Evolutionary conservation across 2,888 invertebrate genomes (phyloP).

Genomic region (Phania funesta): DNA sequence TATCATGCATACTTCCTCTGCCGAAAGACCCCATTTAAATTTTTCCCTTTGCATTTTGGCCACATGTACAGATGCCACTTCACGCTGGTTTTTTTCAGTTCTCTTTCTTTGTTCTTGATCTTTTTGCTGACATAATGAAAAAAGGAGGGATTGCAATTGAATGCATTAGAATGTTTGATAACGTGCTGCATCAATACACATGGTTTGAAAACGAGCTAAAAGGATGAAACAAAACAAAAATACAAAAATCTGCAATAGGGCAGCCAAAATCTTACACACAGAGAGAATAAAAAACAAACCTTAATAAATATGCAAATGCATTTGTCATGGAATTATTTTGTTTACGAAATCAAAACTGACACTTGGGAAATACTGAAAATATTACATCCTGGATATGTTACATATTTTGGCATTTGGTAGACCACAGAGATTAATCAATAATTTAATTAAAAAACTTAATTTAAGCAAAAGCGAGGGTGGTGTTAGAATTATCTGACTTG

Average conservation of each 20-base stretch:
- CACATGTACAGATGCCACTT: slow-evolving; percentile 10
- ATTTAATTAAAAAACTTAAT: too few species aligned
- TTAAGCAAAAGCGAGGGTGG: too few species aligned
- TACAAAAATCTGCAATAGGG: slow-evolving; percentile 22
- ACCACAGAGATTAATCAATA: too few species aligned
- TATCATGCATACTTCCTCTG: not conserved
- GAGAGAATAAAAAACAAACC: not conserved
- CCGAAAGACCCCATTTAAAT: not conserved
- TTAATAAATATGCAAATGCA: slow-evolving; percentile 5
- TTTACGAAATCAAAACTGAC: slow-evolving; percentile 14
- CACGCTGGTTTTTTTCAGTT: not conserved
- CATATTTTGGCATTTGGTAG: not conserved
- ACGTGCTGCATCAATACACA: slow-evolving; percentile 28
- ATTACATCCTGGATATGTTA: not conserved
- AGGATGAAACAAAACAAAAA: not conserved
- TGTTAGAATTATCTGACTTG: too few species aligned
- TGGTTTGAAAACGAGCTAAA: slow-evolving; percentile 44
- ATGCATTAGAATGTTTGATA: slow-evolving; percentile 58
- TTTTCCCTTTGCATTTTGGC: slow-evolving; percentile 6
- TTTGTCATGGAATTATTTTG: slow-evolving; percentile 23
- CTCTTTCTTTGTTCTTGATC: slow-evolving; percentile 10
- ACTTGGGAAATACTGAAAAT: not conserved
- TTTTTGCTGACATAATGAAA: slow-evolving; percentile 27
- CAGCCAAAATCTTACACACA: not conserved
- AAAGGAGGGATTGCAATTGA: slow-evolving; percentile 46